A percentile compares a stretch with the other conserved stretches of the same genome.
phyloP scores from a whole-genome alignment of 2,797 vertebrate genomes.

The Sebastes diploproa region DNA sequence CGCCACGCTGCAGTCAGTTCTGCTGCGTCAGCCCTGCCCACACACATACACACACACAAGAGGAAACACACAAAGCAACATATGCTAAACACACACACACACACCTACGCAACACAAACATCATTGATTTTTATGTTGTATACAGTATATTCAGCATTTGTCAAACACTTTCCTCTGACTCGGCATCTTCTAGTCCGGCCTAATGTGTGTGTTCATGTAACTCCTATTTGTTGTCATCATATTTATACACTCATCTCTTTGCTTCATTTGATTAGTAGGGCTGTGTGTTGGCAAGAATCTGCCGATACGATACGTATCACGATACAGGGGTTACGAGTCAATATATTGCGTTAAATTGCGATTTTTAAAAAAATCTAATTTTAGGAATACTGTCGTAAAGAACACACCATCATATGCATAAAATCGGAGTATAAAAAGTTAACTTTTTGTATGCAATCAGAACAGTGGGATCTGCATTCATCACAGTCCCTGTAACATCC shows the following conservation, averaged over 20 bases:
- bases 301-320: too few species aligned
- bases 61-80: slow-evolving; percentile 13
- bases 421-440: too few species aligned
- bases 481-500: too few species aligned
- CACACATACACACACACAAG: slow-evolving; percentile 19
- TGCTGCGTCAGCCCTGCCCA: slow-evolving; percentile 44
- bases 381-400: too few species aligned
- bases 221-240: neutral
- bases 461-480: too few species aligned
- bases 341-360: too few species aligned
- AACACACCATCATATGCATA: too few species aligned
- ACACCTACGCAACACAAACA: neutral
- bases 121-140: neutral
- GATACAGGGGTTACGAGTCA: too few species aligned
- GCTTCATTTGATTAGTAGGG: neutral
- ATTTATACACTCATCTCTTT: neutral
- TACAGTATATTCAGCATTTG: neutral
- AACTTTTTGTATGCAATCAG: too few species aligned
- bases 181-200: neutral
- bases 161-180: neutral
- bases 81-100: slow-evolving; percentile 10
- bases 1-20: slow-evolving; percentile 31
- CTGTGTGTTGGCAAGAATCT: too few species aligned
- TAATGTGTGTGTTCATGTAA: neutral
- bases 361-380: too few species aligned